Evolutionary conservation across 2,797 vertebrate genomes (phyloP), one percentile per base, ranked within the genome.

Genomic region (Fratercula arctica): DNA sequence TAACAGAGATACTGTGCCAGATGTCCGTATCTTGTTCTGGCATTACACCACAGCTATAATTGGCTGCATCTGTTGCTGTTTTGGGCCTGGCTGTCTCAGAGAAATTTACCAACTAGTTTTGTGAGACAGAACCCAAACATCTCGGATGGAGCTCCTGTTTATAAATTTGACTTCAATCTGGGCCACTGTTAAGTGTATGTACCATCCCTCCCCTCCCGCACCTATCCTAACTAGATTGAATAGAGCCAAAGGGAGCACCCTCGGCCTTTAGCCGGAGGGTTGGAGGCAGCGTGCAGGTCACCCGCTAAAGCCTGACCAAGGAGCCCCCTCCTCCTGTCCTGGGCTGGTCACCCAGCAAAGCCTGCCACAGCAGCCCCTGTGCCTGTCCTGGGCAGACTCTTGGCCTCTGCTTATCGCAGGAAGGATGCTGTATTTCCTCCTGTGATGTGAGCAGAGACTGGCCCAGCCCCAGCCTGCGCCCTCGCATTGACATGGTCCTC

Each of bases 391-490:
- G 73, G 26, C 73, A 39, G 45, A 3, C 10, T 16, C 56, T 16
- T 0, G 0, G n/a, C 37, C 50, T 20, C 51, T 26, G 63, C 21
- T 13, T 6, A 9, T 3, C 0, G 26, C 28, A 14, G 73, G 45
- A 74, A 67, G 1, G 64, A 11, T 37, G 48, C 35, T 28, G 70
- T 3, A 0, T 39, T 74, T 72, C 21, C 37, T 46, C 31, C 31
- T 3, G 2, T 0, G 2, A 0, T 17, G n/a, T 6, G 60, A 75
- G 83, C 63, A 46, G 53, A 33, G 39, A 10, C 0, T 2, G 54
- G 41, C 17, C 37, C 54, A 60, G 81, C 54, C 29, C n/a, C 2
- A 73, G 69, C 50, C 59, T 43, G 18, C 20, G 83, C 53, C 45
- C 43, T 57, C 5, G 0, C 13, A 11, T 10, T 17, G 2, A 9